phyloP scores from a whole-genome alignment of 2,797 vertebrate genomes.

The Notamacropus eugenii region DNA sequence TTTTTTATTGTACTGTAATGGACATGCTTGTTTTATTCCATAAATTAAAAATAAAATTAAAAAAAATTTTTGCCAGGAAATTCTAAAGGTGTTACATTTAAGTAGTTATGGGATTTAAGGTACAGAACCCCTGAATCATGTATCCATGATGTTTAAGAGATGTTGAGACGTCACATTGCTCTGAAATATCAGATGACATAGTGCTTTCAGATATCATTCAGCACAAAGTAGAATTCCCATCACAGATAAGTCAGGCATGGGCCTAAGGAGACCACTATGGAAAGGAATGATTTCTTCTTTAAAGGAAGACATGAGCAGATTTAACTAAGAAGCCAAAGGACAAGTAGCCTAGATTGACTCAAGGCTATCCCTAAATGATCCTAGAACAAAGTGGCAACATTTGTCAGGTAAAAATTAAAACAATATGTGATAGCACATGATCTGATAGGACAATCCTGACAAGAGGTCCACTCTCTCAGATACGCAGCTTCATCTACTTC shows the following conservation, averaged over 20 bases:
- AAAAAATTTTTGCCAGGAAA: too few species aligned
- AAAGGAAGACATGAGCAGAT: background rate
- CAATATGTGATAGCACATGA: background rate
- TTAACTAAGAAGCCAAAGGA: background rate
- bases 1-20: too few species aligned
- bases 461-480: background rate
- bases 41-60: too few species aligned
- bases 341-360: background rate
- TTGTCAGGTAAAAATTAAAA: background rate
- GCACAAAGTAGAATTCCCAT: background rate
- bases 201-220: background rate
- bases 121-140: background rate
- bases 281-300: background rate
- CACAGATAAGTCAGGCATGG: background rate
- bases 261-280: background rate
- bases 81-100: too few species aligned
- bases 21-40: too few species aligned
- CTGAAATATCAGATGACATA: background rate
- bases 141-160: background rate
- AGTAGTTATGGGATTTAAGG: background rate
- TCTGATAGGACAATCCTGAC: background rate
- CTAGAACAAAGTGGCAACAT: background rate
- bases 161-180: background rate
- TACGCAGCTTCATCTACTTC: background rate
- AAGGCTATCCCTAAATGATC: background rate